Conservation (phyloP, 2,888 invertebrate genomes). For the Drosophila paucipuncta region DNA sequence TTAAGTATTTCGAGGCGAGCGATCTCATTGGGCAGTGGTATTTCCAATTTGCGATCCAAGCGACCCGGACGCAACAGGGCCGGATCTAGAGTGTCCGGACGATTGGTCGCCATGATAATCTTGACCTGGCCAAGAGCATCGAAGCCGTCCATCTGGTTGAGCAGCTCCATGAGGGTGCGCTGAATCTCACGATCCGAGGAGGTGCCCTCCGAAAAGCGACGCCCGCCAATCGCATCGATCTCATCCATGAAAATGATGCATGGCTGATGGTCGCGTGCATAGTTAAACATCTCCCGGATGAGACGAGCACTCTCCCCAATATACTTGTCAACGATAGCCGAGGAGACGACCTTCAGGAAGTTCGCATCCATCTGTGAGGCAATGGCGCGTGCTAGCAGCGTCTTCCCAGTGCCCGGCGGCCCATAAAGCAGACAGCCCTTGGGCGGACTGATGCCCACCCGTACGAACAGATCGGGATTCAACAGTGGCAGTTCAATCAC, state of each 20-base stretch:
- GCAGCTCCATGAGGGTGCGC: slow-evolving; percentile 98
- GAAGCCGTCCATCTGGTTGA: slow-evolving; percentile 99
- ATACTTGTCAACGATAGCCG: slow-evolving; percentile 99
- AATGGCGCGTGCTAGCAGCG: slow-evolving; percentile 97
- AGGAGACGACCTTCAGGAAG: slow-evolving; percentile 99
- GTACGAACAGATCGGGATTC: slow-evolving; percentile 97
- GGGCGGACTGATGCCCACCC: slow-evolving; percentile 99
- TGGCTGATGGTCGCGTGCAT: slow-evolving; percentile 99
- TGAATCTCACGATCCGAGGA: slow-evolving; percentile 99
- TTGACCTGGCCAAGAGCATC: slow-evolving; percentile 98
- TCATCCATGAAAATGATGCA: slow-evolving; percentile 99
- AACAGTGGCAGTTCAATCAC: slow-evolving; percentile 97
- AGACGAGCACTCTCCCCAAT: slow-evolving; percentile 99
- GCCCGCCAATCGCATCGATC: slow-evolving; percentile 99
- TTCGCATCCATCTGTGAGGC: slow-evolving; percentile 99
- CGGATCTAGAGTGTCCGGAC: slow-evolving; percentile 98
- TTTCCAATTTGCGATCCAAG: slow-evolving; percentile 98
- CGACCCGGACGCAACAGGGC: slow-evolving; percentile 97
- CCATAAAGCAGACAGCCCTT: slow-evolving; percentile 98
- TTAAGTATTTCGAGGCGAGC: slow-evolving; percentile 97
- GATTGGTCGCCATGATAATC: slow-evolving; percentile 99
- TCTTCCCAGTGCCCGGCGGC: slow-evolving; percentile 87
- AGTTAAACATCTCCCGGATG: slow-evolving; percentile 99
- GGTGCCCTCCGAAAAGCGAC: slow-evolving; percentile 98
- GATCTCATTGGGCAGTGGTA: slow-evolving; percentile 98